These are phyloP conservation scores for Hypolimnas misippus DNA, from an alignment of 2,888 invertebrate genomes.

Conservation along the genomic window DNA sequence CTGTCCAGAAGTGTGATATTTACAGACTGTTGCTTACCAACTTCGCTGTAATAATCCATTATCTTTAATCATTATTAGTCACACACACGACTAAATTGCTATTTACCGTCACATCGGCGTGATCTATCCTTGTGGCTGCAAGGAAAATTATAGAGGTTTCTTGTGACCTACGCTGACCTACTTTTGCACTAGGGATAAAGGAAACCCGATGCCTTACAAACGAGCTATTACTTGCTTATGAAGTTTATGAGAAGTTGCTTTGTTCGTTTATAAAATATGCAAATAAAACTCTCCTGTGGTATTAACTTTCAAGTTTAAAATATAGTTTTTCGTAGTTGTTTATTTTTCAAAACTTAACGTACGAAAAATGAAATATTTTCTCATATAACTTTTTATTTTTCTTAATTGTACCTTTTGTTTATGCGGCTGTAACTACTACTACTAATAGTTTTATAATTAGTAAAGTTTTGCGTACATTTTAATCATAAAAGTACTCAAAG, in stretches of 20 bases:
- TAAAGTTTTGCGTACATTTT: too few relatives aligned
- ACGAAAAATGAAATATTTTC: not conserved
- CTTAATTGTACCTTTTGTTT: too few relatives aligned
- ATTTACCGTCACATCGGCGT: constrained; percentile 10
- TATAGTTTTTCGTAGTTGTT: not conserved
- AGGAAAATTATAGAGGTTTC: constrained; percentile 29
- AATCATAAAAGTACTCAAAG: too few relatives aligned
- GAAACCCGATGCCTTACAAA: constrained; percentile 29
- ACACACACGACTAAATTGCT: constrained; percentile 14
- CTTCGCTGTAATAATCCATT: not conserved
- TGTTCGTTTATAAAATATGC: constrained; percentile 10
- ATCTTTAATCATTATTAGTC: not conserved
- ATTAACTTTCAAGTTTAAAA: not conserved
- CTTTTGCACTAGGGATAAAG: constrained; percentile 24
- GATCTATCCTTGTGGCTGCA: constrained; percentile 2
- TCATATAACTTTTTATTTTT: too few relatives aligned
- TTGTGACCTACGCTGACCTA: constrained; percentile 28
- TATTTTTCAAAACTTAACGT: not conserved
- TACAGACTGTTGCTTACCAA: too few relatives aligned
- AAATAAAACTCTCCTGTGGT: not conserved
- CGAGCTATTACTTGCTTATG: constrained; percentile 26
- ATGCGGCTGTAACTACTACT: too few relatives aligned
- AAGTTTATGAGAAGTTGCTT: constrained; percentile 11
- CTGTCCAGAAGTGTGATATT: too few relatives aligned
- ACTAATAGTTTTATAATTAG: too few relatives aligned